Evolutionary conservation across 2,797 vertebrate species (phyloP).

Genomic region (Enoplosus armatus): DNA sequence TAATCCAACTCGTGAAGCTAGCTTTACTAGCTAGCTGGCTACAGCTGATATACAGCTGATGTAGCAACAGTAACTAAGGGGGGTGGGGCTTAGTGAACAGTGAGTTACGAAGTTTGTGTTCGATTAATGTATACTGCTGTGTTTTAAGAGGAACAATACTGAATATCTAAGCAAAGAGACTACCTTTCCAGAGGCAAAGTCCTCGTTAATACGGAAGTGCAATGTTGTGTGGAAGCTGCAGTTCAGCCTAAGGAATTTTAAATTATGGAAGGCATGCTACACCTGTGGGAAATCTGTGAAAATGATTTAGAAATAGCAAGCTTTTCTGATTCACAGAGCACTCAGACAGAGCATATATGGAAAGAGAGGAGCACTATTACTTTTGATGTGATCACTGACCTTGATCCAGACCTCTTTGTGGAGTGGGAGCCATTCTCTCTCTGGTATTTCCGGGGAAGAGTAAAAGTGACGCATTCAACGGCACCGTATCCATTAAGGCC

Average conservation of each 20-base stretch:
- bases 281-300: conserved; percentile 59
- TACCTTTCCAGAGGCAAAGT: conserved; percentile 36
- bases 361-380: conserved; percentile 48
- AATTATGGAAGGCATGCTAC: conserved; percentile 47
- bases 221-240: conserved; percentile 28
- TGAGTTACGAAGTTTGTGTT: not conserved
- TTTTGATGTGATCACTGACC: conserved; percentile 67
- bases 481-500: conserved; percentile 68
- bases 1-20: too few species aligned
- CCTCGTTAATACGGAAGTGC: conserved; percentile 43
- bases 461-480: conserved; percentile 65
- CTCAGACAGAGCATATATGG: conserved; percentile 34
- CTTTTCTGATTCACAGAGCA: conserved; percentile 44
- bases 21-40: too few species aligned
- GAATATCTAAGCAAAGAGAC: conserved; percentile 31
- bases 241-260: conserved; percentile 53
- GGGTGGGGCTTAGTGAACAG: too few species aligned
- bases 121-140: conserved; percentile 2
- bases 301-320: conserved; percentile 60
- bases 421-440: conserved; percentile 59
- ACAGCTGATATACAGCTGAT: too few species aligned
- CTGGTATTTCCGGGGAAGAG: conserved; percentile 53
- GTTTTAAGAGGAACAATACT: conserved; percentile 7
- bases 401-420: conserved; percentile 72
- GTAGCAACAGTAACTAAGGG: not conserved